Percentiles rank a stretch among this genome's conserved stretches.
Conservation (phyloP, 2,797 vertebrate genomes). For the Oophaga sylvatica region DNA sequence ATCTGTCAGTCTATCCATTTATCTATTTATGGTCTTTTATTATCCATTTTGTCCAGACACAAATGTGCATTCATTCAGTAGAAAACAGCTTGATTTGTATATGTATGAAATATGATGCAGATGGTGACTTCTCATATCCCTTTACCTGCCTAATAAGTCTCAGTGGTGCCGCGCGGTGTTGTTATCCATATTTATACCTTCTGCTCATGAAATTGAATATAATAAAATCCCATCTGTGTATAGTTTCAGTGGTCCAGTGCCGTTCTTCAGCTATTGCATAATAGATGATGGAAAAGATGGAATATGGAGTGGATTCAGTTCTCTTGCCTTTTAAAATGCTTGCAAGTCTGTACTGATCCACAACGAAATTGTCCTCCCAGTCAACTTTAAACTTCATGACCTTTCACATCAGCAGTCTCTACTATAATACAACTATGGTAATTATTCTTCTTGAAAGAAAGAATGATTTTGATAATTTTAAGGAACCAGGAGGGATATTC, state of each 20-base stretch:
- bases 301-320: background rate
- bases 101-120: background rate
- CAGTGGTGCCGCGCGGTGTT: background rate
- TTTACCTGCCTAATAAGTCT: conserved; percentile 10
- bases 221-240: conserved; percentile 1
- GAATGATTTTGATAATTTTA: background rate
- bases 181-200: conserved; percentile 16
- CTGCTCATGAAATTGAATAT: conserved; percentile 10
- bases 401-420: background rate
- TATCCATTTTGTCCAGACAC: background rate
- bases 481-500: background rate
- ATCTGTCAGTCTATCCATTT: conserved; percentile 3
- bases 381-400: background rate
- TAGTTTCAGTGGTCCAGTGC: background rate
- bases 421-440: background rate
- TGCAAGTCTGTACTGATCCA: background rate
- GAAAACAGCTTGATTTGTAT: background rate
- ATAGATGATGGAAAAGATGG: background rate
- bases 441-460: background rate
- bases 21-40: background rate
- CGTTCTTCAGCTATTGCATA: background rate
- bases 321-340: background rate
- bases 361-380: background rate
- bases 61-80: background rate
- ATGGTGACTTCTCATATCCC: background rate